Conservation (phyloP, 2,797 vertebrate species). For the Astyanax mexicanus region DNA sequence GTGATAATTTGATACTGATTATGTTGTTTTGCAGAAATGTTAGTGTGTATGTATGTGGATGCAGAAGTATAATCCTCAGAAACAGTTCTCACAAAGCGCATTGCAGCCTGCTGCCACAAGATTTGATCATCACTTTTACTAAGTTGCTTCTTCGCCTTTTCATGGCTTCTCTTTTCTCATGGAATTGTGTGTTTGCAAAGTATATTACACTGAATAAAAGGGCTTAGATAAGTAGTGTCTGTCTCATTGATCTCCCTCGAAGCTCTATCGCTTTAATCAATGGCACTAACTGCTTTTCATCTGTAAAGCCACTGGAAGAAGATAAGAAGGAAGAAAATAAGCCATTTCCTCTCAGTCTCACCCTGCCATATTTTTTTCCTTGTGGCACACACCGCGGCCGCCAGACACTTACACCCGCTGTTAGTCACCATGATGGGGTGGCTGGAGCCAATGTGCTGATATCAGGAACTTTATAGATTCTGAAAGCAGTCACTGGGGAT, state of each 20-base stretch:
- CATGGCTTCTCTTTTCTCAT: not conserved
- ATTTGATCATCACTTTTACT: not conserved
- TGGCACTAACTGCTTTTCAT: constrained; percentile 29
- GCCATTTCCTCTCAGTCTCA: not conserved
- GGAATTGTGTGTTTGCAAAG: constrained; percentile 26
- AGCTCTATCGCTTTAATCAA: constrained; percentile 36
- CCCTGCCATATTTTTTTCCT: constrained; percentile 1
- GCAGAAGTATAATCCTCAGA: too few species aligned
- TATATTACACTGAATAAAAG: constrained; percentile 4
- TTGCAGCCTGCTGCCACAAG: not conserved
- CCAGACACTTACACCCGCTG: not conserved
- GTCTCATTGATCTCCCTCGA: constrained; percentile 37
- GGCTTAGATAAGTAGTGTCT: constrained; percentile 31
- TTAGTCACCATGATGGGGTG: not conserved
- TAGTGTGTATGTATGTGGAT: too few species aligned
- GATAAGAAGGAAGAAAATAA: constrained; percentile 15
- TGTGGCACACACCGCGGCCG: not conserved
- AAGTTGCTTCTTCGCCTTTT: not conserved
- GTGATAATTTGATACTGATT: too few species aligned
- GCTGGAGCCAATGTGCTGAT: constrained; percentile 1
- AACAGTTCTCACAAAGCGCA: not conserved
- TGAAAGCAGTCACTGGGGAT: constrained; percentile 1
- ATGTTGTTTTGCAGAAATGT: too few species aligned
- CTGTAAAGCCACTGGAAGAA: constrained; percentile 20
- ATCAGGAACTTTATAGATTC: constrained; percentile 20